Evolutionary conservation across 1,140 invertebrate species (phyloP), one percentile per base, ranked within the genome.

Genomic region (Sminthurides bifidus): DNA sequence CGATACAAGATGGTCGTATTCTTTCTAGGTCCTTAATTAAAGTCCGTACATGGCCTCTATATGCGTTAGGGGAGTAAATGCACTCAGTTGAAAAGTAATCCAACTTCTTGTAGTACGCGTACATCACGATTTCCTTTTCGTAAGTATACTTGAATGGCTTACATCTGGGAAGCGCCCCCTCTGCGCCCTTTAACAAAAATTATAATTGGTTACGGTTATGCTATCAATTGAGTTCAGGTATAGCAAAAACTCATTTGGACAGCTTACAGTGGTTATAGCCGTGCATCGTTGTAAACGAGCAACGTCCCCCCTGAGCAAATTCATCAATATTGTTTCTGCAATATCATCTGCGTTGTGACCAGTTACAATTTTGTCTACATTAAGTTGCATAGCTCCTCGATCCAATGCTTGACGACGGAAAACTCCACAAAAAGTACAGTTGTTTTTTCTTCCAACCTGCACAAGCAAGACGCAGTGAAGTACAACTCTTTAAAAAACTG

Each of bases 91-190:
- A 96, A 73, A 99, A 99, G 69, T 99, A 99, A 37, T 96, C 82
- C n/a, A 99, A 72, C 65, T 88, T 87, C 70, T 93, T 93, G 69
- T 92, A 96, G 72, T 95, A 92, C 1, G 93, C 93, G 76, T 97
- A 98, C 89, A 99, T 95, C 0, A 99, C 96, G 69, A 99, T 99
- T 76, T 99, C 96, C 69, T 98, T 98, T 73, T 99, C 95, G 72
- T 98, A 99, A 3, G 92, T 86, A 68, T 98, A 99, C 71, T 98
- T 98, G 23, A 99, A 81, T 5, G 95, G 96, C 71, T 99, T 99
- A 50, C 90, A 92, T 64, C 93, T 75, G 3, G 90, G 88, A 63
- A 98, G 87, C 17, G 83, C 76, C 56, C 87, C 90, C 69, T 90
- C 87, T 63, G 81, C 78, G 30, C 85, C 81, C 77, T 92, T 72